Evolutionary conservation across 2,888 invertebrate species (phyloP).

Genomic region (Daptonema setosum): DNA sequence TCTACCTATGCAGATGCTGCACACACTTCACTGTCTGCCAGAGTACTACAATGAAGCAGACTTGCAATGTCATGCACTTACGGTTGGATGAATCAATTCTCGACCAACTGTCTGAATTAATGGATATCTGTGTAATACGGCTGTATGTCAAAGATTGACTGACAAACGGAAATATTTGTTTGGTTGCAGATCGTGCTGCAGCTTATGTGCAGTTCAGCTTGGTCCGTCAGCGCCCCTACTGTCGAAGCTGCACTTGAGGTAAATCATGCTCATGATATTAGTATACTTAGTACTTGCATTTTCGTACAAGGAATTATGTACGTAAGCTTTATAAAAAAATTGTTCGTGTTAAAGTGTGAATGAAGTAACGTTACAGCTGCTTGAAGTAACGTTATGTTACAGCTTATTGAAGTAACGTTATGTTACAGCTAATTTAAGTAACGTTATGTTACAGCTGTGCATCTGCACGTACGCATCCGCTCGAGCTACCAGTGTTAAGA

Average conservation of each 20-base stretch:
- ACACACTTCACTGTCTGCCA: constrained; percentile 56
- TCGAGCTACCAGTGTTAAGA: constrained; percentile 38
- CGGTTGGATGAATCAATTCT: constrained; percentile 35
- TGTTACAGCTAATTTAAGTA: no score
- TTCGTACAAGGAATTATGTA: no score
- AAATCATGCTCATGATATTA: no score
- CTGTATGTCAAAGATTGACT: no score
- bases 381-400: no score
- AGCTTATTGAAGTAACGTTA: no score
- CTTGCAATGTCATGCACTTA: constrained; percentile 38
- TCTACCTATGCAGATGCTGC: constrained; percentile 41
- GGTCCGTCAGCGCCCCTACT: constrained; percentile 33
- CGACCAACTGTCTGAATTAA: not conserved
- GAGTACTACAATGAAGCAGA: constrained; percentile 66
- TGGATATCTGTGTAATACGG: not conserved
- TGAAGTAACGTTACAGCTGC: no score
- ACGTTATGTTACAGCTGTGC: constrained; percentile 6
- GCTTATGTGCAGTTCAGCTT: constrained; percentile 63
- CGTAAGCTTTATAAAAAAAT: no score
- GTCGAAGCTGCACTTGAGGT: constrained; percentile 4
- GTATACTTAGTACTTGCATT: no score
- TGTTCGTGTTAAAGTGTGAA: no score
- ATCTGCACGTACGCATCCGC: constrained; percentile 6
- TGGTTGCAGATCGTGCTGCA: constrained; percentile 49
- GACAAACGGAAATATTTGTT: not conserved